Percentiles rank a stretch among this genome's conserved stretches.
phyloP scores from a whole-genome alignment of 2,797 vertebrate genomes.

The Tamandua tetradactyla region DNA sequence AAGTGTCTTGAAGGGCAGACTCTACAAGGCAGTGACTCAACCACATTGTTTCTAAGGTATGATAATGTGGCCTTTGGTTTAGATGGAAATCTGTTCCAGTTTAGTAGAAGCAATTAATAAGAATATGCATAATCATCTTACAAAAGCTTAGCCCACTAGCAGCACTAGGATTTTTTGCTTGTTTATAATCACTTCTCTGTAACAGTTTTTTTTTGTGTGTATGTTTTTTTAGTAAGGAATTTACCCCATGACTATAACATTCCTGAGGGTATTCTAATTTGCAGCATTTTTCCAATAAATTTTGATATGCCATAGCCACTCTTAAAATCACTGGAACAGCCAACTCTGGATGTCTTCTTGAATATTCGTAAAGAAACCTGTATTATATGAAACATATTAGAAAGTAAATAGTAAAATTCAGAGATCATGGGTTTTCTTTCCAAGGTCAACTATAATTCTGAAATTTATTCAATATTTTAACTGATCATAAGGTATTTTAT shows the following conservation, averaged over 20 bases:
- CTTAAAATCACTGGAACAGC: slow-evolving; percentile 73
- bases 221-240: not conserved
- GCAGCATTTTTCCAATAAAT: slow-evolving; percentile 81
- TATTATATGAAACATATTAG: not conserved
- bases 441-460: not conserved
- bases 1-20: not conserved
- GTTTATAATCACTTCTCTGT: not conserved
- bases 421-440: not conserved
- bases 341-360: slow-evolving; percentile 78
- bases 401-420: slow-evolving; percentile 1
- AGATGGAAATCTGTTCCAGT: not conserved
- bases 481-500: not conserved
- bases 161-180: not conserved
- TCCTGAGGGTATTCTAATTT: slow-evolving; percentile 10
- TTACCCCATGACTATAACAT: slow-evolving; percentile 78
- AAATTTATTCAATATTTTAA: not conserved
- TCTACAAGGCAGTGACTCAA: not conserved
- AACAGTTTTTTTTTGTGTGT: not conserved
- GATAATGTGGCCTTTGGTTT: not conserved
- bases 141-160: not conserved
- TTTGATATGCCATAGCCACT: slow-evolving; percentile 72
- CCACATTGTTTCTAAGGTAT: not conserved
- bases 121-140: not conserved
- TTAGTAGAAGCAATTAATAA: not conserved
- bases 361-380: slow-evolving; percentile 82